Conservation (phyloP, 2,797 vertebrate genomes). For the Microchirus variegatus region DNA sequence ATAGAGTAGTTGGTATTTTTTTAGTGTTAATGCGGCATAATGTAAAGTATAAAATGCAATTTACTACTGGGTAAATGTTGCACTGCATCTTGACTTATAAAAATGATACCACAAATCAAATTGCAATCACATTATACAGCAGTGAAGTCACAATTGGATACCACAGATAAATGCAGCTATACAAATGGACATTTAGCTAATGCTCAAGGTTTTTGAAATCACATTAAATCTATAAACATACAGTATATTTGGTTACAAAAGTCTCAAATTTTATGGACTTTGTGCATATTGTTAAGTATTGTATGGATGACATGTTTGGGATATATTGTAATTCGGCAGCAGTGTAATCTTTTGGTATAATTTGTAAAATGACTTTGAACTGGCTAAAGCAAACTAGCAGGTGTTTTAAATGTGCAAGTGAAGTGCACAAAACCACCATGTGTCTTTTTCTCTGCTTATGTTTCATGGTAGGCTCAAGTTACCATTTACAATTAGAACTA, state of each 20-base stretch:
- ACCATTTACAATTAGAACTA: conserved; percentile 35
- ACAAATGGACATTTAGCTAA: neutral
- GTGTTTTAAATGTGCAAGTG: conserved; percentile 16
- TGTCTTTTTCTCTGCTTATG: conserved; percentile 50
- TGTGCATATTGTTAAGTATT: no score
- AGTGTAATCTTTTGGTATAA: neutral
- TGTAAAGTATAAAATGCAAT: no score
- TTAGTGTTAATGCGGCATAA: no score
- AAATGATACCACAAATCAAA: no score
- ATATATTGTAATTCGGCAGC: neutral
- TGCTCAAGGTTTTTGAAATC: neutral
- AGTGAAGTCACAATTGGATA: no score
- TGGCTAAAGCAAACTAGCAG: neutral
- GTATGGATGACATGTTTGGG: no score
- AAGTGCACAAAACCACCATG: conserved; percentile 18
- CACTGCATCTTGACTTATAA: no score
- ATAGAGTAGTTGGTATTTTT: no score
- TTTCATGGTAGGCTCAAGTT: conserved; percentile 61
- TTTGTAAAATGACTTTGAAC: neutral
- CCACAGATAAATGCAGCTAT: neutral
- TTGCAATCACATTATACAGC: no score
- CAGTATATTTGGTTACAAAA: neutral
- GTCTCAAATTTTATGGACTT: neutral
- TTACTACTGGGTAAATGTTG: no score
- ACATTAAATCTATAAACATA: neutral